Conservation (phyloP, 2,888 invertebrate genomes). For the Calameuta pallipes region DNA sequence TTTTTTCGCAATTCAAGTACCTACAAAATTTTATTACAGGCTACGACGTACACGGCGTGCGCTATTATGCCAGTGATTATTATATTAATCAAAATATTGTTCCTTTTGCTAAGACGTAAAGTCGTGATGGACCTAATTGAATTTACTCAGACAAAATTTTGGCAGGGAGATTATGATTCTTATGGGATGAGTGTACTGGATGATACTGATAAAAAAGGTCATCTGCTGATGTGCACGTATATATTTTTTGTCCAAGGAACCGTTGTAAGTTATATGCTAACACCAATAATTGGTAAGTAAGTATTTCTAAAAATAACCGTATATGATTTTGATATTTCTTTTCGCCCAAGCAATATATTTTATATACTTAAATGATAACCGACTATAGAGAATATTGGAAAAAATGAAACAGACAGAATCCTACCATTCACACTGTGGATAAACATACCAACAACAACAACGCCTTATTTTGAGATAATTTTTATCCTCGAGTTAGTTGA, state of each 20-base stretch:
- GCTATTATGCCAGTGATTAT: constrained; percentile 29
- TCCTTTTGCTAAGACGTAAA: constrained; percentile 22
- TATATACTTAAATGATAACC: neutral
- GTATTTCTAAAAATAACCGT: no score
- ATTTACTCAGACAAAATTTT: constrained; percentile 35
- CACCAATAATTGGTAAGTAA: constrained; percentile 35
- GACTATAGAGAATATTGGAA: constrained; percentile 36
- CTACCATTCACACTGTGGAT: constrained; percentile 25
- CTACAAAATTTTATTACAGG: constrained; percentile 27
- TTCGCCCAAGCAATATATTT: neutral
- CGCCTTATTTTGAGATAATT: constrained; percentile 34
- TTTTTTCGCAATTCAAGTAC: no score
- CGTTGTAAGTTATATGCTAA: constrained; percentile 27
- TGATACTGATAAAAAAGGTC: constrained; percentile 30
- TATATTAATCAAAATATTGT: constrained; percentile 29
- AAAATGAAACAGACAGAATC: constrained; percentile 32
- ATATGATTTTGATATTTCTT: neutral
- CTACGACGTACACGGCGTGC: constrained; percentile 27
- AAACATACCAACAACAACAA: constrained; percentile 11
- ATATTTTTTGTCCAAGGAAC: constrained; percentile 31
- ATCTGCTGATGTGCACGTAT: constrained; percentile 31
- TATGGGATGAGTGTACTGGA: constrained; percentile 29
- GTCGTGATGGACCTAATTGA: constrained; percentile 29
- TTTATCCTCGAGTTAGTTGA: constrained; percentile 19
- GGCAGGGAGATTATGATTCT: constrained; percentile 31